phyloP scores from a whole-genome alignment of 2,797 vertebrate species.

The Agapornis canus region DNA sequence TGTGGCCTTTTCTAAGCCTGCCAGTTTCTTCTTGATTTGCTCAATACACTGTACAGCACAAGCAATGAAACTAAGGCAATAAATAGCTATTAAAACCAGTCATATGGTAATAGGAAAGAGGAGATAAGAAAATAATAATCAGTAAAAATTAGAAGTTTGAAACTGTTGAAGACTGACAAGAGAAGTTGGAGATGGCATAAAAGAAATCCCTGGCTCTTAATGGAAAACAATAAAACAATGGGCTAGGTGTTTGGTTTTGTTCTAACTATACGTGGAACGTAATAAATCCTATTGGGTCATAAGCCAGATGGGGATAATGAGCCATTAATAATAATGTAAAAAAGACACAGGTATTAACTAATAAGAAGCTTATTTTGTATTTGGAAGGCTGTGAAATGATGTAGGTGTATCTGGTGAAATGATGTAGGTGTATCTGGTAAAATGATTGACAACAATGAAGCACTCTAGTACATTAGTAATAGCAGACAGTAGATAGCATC shows the following conservation, averaged over 20 bases:
- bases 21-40: background rate
- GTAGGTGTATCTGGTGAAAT: background rate
- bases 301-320: background rate
- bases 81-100: background rate
- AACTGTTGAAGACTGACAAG: background rate
- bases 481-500: background rate
- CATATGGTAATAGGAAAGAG: background rate
- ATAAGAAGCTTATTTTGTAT: background rate
- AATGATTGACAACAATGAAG: background rate
- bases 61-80: background rate
- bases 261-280: background rate
- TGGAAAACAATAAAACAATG: background rate
- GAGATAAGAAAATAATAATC: background rate
- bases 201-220: background rate
- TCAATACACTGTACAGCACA: background rate
- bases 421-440: background rate
- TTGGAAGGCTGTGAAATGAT: background rate
- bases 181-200: background rate
- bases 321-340: background rate
- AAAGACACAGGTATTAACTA: background rate
- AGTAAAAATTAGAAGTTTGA: background rate
- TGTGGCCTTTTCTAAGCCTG: background rate
- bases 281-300: background rate
- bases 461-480: background rate
- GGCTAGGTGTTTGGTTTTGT: background rate